Evolutionary conservation across 2,113 vertebrate species (phyloP), one percentile per base, ranked within the genome.

Genomic region (Coreoperca whiteheadi): DNA sequence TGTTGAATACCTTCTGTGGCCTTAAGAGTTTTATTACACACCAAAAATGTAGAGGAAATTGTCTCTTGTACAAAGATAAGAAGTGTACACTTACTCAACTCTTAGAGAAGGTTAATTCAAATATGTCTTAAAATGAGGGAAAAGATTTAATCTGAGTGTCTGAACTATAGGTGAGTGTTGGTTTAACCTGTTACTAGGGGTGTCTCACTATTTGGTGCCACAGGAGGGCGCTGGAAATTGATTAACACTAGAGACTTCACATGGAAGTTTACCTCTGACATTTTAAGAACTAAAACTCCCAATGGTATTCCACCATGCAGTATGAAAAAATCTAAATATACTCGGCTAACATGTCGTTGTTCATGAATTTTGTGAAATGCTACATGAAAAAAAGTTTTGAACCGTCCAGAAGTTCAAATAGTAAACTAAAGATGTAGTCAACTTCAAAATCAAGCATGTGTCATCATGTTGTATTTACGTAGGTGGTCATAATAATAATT

Each of bases 221-320:
- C 90, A 51, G n/a, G 91, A 74, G 85, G 88, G 85, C 85, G 91
- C 89, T 88, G 53, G 9, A 57, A 79, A 37, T 48, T 20, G 77
- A 81, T 65, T 11, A 54, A 66, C 57, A 59, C 57, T 18, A 20
- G 43, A 60, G 34, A 81, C 6, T 43, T 86, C 39, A 51, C 32
- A 11, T 66, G 10, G 54, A 91, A 93, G 83, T 90, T 93, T 83
- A 74, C 6, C 16, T 23, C 12, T 54, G 15, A 39, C 8, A 60
- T 64, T 64, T 66, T 37, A 74, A 72, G 34, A 81, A 76, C 25
- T 73, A 18, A 14, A 56, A 79, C 43, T 53, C 71, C 18, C 20
- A 30, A 0, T 16, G 15, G 16, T 68, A 2, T 32, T 18, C 20
- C 46, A 39, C 20, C 12, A 72, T 64, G 23, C 25, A 2, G 5